These are phyloP conservation scores for Holocentrus rufus DNA, from an alignment of 2,797 vertebrate species.

Conservation along the genomic window DNA sequence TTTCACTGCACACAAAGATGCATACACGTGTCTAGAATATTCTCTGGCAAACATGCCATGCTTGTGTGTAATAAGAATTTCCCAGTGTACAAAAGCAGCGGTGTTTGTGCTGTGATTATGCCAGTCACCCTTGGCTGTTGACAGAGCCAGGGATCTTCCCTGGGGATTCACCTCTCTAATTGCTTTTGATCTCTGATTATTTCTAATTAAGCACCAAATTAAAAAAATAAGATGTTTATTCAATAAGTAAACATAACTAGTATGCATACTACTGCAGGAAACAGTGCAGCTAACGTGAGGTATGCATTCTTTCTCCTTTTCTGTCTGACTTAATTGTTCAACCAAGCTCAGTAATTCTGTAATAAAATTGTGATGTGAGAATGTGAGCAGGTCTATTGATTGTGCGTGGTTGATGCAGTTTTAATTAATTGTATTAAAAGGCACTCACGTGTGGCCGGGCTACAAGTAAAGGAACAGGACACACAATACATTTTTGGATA, in stretches of 20 bases:
- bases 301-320: background rate
- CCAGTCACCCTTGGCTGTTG: conserved; percentile 74
- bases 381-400: background rate
- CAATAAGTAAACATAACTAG: conserved; percentile 46
- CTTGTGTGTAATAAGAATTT: conserved; percentile 11
- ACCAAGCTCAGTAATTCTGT: background rate
- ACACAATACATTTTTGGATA: no score
- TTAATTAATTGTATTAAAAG: background rate
- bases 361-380: background rate
- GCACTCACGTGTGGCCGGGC: background rate
- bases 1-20: no score
- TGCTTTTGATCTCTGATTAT: conserved; percentile 70
- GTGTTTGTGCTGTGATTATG: conserved; percentile 69
- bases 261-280: conserved; percentile 2
- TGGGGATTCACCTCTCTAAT: conserved; percentile 67
- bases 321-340: background rate
- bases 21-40: background rate
- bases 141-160: conserved; percentile 67
- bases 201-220: conserved; percentile 72
- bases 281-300: conserved; percentile 14
- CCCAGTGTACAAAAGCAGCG: conserved; percentile 35
- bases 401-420: background rate
- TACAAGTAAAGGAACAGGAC: no score
- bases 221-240: conserved; percentile 57
- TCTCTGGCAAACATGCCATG: conserved; percentile 2